Evolutionary conservation across 2,888 invertebrate species (phyloP), one percentile per base, ranked within the genome.

Genomic region (Xanthia togata): DNA sequence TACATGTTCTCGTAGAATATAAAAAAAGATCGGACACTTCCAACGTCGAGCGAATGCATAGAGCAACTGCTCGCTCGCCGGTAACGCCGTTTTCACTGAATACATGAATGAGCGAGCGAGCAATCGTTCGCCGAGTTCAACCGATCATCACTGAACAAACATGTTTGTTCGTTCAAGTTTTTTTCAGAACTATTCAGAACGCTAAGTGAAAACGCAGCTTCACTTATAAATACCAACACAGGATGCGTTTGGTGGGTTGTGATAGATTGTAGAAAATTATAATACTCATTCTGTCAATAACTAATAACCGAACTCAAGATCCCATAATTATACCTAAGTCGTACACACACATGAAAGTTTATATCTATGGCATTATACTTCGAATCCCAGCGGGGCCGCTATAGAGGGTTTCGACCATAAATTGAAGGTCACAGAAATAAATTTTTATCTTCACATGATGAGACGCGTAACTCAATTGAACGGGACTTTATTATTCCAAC

Each of bases 381-480:
- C 1, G 31, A 47, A 65, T 65, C 64, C 75, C 74, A 60, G 35
- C 35, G 55, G 62, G 38, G 26, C 12, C 2, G 20, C 23, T 50
- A n/a, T 35, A 59, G 57, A 59, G 53, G 65, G 38, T 31, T 62
- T 63, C 69, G 77, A 64, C 82, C 82, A 76, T 57, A 62, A 68
- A 79, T 20, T 69, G 62, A 82, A 76, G 68, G 68, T 35, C 62
- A 5, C 62, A 17, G 41, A 55, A 82, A 35, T 67, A 74, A 0
- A 20, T 53, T 74, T 79, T 60, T 67, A 78, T 81, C n/a, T 55
- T 0, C 31, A n/a, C n/a, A n/a, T 41, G 44, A 63, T 81, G 62
- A 57, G 60, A 57, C 35, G 26, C 62, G 14, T 79, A 82, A 79
- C 44, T 79, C 57, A 82, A 82, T 79, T 81, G 60, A 55, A 75